Percentiles rank a stretch among this genome's conserved stretches.
phyloP scores from a whole-genome alignment of 2,888 invertebrate genomes.

The Trypoxylon attenuatum region DNA sequence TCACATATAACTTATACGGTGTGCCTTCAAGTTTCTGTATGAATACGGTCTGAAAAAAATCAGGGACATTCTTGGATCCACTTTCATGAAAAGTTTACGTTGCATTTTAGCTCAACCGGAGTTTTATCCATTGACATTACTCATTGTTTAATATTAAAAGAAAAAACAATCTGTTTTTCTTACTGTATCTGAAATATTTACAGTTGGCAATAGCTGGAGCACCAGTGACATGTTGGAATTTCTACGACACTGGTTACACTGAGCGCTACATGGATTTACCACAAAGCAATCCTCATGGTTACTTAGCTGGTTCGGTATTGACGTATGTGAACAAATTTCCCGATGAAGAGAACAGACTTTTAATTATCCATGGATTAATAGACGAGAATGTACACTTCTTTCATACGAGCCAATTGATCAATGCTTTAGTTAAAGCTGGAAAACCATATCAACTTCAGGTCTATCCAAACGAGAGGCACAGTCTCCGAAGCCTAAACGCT shows the following conservation, averaged over 20 bases:
- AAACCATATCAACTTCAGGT: conserved; percentile 97
- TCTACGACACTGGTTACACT: conserved; percentile 99
- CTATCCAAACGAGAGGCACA: conserved; percentile 97
- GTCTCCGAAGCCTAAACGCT: conserved; percentile 92
- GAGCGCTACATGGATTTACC: conserved; percentile 97
- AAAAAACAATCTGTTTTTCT: too few relatives aligned
- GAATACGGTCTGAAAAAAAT: too few relatives aligned
- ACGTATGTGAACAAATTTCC: conserved; percentile 91
- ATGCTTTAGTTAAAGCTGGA: conserved; percentile 92
- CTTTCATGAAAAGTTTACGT: too few relatives aligned
- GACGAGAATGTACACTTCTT: conserved; percentile 99
- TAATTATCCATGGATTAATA: conserved; percentile 97
- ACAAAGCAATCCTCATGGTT: conserved; percentile 85
- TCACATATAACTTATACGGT: too few relatives aligned
- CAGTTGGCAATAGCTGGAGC: conserved; percentile 94
- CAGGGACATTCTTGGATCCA: neutral
- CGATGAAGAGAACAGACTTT: conserved; percentile 91
- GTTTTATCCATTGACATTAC: too few relatives aligned
- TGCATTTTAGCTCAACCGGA: too few relatives aligned
- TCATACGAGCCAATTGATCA: conserved; percentile 94
- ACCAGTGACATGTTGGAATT: conserved; percentile 97
- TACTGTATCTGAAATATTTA: too few relatives aligned
- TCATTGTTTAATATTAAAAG: neutral
- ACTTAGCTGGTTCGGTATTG: conserved; percentile 89
- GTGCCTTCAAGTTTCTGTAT: too few relatives aligned